These are phyloP conservation scores for Corydoras maculifer DNA, from an alignment of 2,113 vertebrate genomes.

Conservation along the genomic window DNA sequence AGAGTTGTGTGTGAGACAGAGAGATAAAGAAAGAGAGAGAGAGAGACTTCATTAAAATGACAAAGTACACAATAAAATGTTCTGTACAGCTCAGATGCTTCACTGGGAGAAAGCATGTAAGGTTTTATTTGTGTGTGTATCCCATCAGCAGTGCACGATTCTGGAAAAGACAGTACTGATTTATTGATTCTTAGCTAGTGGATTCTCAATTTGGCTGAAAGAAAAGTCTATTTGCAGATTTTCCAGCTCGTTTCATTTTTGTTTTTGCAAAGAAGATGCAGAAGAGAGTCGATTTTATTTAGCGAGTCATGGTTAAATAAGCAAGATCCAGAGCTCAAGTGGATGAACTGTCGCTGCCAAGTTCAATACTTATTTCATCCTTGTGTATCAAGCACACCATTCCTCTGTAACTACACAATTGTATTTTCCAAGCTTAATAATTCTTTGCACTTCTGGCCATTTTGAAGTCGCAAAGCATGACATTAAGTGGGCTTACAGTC, in stretches of 20 bases:
- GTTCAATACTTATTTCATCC: conserved; percentile 7
- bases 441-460: no score
- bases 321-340: not conserved
- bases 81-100: not conserved
- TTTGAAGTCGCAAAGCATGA: no score
- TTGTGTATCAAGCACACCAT: not conserved
- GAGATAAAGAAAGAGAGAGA: no score
- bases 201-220: conserved; percentile 5
- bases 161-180: not conserved
- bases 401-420: not conserved
- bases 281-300: conserved; percentile 13
- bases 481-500: no score
- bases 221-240: conserved; percentile 6
- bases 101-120: not conserved
- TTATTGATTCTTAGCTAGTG: not conserved
- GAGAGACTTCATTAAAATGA: not conserved
- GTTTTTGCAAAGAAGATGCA: not conserved
- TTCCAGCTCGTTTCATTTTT: conserved; percentile 12
- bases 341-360: not conserved
- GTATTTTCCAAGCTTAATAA: no score
- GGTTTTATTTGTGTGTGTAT: not conserved
- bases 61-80: not conserved
- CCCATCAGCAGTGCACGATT: not conserved
- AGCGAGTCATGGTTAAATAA: conserved; percentile 6
- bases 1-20: no score